Evolutionary conservation across 2,888 invertebrate species (phyloP).

Genomic region (Synergus gifuensis): DNA sequence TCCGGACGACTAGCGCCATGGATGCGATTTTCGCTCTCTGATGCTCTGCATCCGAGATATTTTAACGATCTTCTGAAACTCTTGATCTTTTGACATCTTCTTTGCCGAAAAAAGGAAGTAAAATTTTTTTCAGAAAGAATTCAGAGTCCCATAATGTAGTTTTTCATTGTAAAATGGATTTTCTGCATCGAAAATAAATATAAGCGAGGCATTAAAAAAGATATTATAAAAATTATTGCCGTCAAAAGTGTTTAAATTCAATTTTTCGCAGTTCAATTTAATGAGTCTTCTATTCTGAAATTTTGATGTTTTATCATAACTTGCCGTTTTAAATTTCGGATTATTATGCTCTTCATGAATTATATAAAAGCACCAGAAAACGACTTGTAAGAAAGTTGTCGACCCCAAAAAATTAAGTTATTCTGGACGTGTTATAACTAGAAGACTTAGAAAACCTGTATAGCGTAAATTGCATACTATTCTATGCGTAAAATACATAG

Average conservation of each 20-base stretch:
- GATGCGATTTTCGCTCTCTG: neutral
- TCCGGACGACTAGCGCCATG: neutral
- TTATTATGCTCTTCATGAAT: neutral
- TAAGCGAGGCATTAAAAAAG: neutral
- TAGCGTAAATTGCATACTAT: conserved; percentile 4
- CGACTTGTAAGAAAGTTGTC: neutral
- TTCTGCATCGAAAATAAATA: neutral
- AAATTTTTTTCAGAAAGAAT: neutral
- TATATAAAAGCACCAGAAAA: neutral
- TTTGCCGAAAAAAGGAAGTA: neutral
- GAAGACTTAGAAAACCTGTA: neutral
- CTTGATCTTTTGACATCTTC: neutral
- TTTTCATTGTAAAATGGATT: neutral
- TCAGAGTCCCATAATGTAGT: neutral
- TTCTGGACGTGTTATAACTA: neutral
- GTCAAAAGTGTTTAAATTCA: neutral
- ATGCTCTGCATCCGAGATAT: neutral
- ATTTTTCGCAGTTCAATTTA: neutral
- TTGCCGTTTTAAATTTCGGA: neutral
- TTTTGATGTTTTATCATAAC: no score
- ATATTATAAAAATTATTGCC: neutral
- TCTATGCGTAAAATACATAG: conserved; percentile 2
- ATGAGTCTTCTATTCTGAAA: no score
- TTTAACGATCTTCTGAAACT: neutral
- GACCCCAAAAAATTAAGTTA: neutral